A percentile compares a stretch with the other conserved stretches of the same genome.
Conservation (phyloP, 2,888 invertebrate genomes). For the Drosophila pseudotakahashii region DNA sequence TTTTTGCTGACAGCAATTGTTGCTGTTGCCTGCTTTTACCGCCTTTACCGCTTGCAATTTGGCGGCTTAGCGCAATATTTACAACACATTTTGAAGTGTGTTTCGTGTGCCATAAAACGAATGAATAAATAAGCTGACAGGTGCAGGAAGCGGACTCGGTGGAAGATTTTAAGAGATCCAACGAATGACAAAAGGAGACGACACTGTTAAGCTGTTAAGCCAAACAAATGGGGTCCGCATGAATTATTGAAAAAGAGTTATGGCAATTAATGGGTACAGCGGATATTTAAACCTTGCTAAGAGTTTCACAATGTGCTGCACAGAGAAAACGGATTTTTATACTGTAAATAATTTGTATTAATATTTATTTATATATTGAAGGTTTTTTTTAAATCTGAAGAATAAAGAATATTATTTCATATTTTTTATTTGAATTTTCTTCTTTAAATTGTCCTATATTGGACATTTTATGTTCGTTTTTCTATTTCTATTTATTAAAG, state of each 20-base stretch:
- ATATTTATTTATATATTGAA: too few relatives aligned
- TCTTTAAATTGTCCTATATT: too few relatives aligned
- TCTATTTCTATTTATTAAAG: too few relatives aligned
- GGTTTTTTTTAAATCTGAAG: too few relatives aligned
- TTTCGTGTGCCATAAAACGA: slow-evolving; percentile 46
- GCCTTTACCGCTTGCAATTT: slow-evolving; percentile 66
- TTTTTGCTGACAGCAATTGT: slow-evolving; percentile 49
- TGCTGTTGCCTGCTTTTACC: slow-evolving; percentile 32
- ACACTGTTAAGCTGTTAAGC: slow-evolving; percentile 46
- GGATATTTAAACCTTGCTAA: neutral
- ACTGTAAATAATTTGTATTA: neutral
- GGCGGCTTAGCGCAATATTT: slow-evolving; percentile 74
- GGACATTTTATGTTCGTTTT: neutral
- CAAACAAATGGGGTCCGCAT: slow-evolving; percentile 46
- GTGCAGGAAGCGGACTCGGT: slow-evolving; percentile 31
- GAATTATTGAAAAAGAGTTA: slow-evolving; percentile 44
- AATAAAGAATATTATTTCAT: too few relatives aligned
- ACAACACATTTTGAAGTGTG: slow-evolving; percentile 67
- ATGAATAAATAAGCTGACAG: slow-evolving; percentile 51
- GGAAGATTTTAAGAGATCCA: slow-evolving; percentile 26
- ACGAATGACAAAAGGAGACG: slow-evolving; percentile 33
- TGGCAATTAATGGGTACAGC: slow-evolving; percentile 27
- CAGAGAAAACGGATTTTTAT: neutral
- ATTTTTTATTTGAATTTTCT: neutral
- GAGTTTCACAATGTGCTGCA: neutral